A percentile compares a stretch with the other conserved stretches of the same genome.
Conservation (phyloP, 2,797 vertebrate species). For the Ptychadena robeensis region DNA sequence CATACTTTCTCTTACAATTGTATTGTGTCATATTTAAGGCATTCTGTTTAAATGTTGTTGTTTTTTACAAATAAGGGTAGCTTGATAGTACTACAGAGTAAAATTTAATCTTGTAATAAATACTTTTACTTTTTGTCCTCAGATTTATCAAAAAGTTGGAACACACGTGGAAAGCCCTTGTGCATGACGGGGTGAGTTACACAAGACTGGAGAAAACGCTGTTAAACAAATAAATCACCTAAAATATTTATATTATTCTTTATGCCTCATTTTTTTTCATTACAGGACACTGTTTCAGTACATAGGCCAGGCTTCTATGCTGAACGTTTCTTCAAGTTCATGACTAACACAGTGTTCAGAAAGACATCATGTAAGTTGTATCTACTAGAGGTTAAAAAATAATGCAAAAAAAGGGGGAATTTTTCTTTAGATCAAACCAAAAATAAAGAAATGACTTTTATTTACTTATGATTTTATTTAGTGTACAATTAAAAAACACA, state of each 20-base stretch:
- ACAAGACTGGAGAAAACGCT: not conserved
- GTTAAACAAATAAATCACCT: too few species aligned
- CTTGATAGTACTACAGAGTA: too few species aligned
- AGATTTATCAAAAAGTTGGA: conserved; percentile 99
- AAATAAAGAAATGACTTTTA: too few species aligned
- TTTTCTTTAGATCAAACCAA: too few species aligned
- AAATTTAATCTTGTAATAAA: not conserved
- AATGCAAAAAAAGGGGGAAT: too few species aligned
- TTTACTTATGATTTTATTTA: too few species aligned
- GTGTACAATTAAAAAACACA: too few species aligned
- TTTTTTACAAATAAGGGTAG: too few species aligned
- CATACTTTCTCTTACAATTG: too few species aligned
- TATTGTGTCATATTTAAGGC: too few species aligned
- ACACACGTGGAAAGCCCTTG: conserved; percentile 98
- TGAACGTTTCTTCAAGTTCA: conserved; percentile 96
- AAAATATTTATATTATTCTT: too few species aligned
- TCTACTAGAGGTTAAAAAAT: not conserved
- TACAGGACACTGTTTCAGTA: conserved; percentile 94
- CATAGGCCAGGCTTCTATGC: conserved; percentile 97
- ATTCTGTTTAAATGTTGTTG: too few species aligned
- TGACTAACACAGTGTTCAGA: conserved; percentile 92
- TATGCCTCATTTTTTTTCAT: conserved; percentile 28
- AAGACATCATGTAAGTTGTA: conserved; percentile 93
- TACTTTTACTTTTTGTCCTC: conserved; percentile 6
- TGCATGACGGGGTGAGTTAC: conserved; percentile 91